Percentiles rank a stretch among this genome's conserved stretches.
phyloP scores from a whole-genome alignment of 2,113 vertebrate species.

The Myanophis thanlyinensis region DNA sequence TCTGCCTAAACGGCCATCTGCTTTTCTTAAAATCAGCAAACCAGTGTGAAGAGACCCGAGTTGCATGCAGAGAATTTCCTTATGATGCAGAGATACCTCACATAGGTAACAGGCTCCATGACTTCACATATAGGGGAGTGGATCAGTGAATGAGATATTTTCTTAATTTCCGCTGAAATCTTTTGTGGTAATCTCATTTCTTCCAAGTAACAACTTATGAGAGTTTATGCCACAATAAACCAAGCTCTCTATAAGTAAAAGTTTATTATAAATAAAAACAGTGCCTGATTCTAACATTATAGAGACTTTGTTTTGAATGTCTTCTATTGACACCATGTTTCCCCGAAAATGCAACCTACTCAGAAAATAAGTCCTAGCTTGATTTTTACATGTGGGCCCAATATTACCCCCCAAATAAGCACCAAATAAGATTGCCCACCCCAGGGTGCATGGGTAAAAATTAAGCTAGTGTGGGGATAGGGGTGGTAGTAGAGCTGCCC shows the following conservation, averaged over 20 bases:
- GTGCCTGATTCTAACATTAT: background rate
- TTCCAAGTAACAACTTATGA: background rate
- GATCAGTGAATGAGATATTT: background rate
- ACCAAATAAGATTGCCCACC: no score
- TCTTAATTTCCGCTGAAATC: background rate
- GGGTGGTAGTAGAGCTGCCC: no score
- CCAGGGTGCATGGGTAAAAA: no score
- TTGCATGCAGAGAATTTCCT: background rate
- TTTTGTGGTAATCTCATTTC: background rate
- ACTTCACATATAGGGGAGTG: background rate
- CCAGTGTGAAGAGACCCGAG: background rate
- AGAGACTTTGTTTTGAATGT: background rate
- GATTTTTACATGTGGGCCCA: no score
- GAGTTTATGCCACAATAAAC: conserved; percentile 4
- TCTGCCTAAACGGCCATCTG: background rate
- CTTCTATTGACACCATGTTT: background rate
- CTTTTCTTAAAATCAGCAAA: background rate
- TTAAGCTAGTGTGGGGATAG: no score
- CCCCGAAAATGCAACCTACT: no score
- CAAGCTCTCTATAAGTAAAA: background rate
- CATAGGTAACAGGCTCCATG: background rate
- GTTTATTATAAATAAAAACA: conserved; percentile 6
- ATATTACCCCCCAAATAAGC: no score
- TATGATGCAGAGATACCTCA: background rate
- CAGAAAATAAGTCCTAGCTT: no score